Evolutionary conservation across 2,888 invertebrate genomes (phyloP).

Genomic region (Apodemia mormo): DNA sequence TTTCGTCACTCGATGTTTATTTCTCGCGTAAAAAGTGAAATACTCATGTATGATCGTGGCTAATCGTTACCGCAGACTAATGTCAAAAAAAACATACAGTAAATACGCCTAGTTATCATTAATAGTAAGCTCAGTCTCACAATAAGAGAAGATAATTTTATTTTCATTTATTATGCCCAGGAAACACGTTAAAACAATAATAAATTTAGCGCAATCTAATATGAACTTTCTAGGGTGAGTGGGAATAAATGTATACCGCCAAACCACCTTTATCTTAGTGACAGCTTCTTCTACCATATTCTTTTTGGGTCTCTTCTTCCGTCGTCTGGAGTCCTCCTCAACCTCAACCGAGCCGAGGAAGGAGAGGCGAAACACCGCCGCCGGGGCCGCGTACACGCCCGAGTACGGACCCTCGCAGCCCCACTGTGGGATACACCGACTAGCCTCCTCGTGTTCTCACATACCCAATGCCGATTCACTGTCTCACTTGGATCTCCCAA

Average conservation of each 20-base stretch:
- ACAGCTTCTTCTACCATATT: conserved; percentile 94
- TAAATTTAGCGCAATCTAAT: not conserved
- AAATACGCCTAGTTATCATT: too few relatives aligned
- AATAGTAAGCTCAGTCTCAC: too few relatives aligned
- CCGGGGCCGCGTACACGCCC: conserved; percentile 82
- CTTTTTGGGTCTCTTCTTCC: conserved; percentile 91
- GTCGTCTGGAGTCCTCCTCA: conserved; percentile 88
- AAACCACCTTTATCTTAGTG: conserved; percentile 91
- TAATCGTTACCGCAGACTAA: too few relatives aligned
- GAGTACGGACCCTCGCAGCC: conserved; percentile 74
- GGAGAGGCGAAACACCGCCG: conserved; percentile 90
- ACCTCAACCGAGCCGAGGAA: conserved; percentile 93
- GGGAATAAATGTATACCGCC: conserved; percentile 38
- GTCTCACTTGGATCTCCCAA: conserved; percentile 24
- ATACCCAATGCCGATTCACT: conserved; percentile 34
- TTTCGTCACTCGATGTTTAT: too few relatives aligned
- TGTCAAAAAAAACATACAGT: too few relatives aligned
- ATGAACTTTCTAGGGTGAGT: not conserved
- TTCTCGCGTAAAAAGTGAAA: too few relatives aligned
- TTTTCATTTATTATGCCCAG: too few relatives aligned
- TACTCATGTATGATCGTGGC: too few relatives aligned
- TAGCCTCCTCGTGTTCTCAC: conserved; percentile 63
- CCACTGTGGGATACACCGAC: conserved; percentile 68
- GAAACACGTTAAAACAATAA: too few relatives aligned
- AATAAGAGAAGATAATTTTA: too few relatives aligned